Conservation (phyloP, 2,797 vertebrate genomes). For the Orestias chungarensis region DNA sequence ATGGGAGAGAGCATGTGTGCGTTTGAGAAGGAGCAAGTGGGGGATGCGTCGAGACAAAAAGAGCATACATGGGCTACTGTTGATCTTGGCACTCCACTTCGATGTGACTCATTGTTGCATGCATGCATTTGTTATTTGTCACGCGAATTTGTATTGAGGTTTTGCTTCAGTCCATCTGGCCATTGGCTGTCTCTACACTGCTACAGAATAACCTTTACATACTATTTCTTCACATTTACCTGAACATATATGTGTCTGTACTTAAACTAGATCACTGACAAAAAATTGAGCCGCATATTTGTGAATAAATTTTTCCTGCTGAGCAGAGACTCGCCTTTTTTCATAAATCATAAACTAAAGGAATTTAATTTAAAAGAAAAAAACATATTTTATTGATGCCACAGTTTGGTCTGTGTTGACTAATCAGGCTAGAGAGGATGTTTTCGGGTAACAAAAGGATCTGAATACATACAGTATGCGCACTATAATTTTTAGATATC, state of each 20-base stretch:
- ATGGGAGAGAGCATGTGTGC: constrained; percentile 17
- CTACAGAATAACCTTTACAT: constrained; percentile 24
- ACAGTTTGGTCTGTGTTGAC: too few relatives aligned
- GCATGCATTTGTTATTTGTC: constrained; percentile 50
- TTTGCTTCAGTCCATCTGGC: constrained; percentile 36
- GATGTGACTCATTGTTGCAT: constrained; percentile 37
- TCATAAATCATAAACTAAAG: constrained; percentile 35
- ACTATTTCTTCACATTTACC: constrained; percentile 35
- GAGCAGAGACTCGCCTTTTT: constrained; percentile 37
- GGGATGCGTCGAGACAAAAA: constrained; percentile 56
- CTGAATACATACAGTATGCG: too few relatives aligned
- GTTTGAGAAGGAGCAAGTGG: constrained; percentile 10
- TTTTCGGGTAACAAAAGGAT: too few relatives aligned
- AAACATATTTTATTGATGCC: too few relatives aligned
- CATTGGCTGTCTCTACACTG: constrained; percentile 34
- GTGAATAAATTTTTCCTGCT: constrained; percentile 31
- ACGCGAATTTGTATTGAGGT: constrained; percentile 47
- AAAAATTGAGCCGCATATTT: constrained; percentile 27
- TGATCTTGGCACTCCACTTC: constrained; percentile 55
- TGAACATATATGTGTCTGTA: constrained; percentile 23
- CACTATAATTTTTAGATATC: too few relatives aligned
- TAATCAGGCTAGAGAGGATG: too few relatives aligned
- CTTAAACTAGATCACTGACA: constrained; percentile 36
- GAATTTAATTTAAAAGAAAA: too few relatives aligned
- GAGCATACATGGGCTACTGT: constrained; percentile 63